Evolutionary conservation across 1,140 invertebrate genomes (phyloP).

Genomic region (Zaprionus tsacasi): DNA sequence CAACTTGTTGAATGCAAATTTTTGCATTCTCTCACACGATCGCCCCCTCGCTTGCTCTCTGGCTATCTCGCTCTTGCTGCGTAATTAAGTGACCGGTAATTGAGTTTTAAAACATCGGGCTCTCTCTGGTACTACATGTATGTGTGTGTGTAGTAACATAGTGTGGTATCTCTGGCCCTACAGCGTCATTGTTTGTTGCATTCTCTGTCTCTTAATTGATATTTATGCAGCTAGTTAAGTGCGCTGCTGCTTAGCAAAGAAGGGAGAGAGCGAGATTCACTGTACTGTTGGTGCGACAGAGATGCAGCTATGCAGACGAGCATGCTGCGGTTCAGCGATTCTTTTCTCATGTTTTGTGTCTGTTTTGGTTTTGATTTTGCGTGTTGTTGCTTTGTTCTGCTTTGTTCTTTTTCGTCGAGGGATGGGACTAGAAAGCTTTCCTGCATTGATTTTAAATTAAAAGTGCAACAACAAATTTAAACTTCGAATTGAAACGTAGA

Average conservation of each 20-base stretch:
- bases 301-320: conserved; percentile 16
- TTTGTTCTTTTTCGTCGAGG: conserved; percentile 23
- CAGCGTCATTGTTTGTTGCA: conserved; percentile 49
- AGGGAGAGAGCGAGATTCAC: neutral
- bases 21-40: conserved; percentile 50
- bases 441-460: conserved; percentile 56
- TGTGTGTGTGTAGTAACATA: conserved; percentile 7
- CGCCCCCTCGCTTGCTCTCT: conserved; percentile 10
- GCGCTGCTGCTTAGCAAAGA: conserved; percentile 18
- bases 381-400: conserved; percentile 26
- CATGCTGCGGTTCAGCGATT: conserved; percentile 67
- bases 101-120: conserved; percentile 68
- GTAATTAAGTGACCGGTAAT: conserved; percentile 78
- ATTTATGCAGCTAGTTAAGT: conserved; percentile 78
- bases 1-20: conserved; percentile 72
- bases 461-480: conserved; percentile 51
- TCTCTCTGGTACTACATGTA: conserved; percentile 21
- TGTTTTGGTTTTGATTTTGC: conserved; percentile 39
- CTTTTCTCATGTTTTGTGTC: conserved; percentile 55
- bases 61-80: conserved; percentile 18
- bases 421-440: conserved; percentile 41
- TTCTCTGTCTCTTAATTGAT: conserved; percentile 74
- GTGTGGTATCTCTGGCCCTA: conserved; percentile 23
- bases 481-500: conserved; percentile 37
- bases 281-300: conserved; percentile 3